Evolutionary conservation across 2,797 vertebrate genomes (phyloP).

Genomic region (Eulemur albifrons): DNA sequence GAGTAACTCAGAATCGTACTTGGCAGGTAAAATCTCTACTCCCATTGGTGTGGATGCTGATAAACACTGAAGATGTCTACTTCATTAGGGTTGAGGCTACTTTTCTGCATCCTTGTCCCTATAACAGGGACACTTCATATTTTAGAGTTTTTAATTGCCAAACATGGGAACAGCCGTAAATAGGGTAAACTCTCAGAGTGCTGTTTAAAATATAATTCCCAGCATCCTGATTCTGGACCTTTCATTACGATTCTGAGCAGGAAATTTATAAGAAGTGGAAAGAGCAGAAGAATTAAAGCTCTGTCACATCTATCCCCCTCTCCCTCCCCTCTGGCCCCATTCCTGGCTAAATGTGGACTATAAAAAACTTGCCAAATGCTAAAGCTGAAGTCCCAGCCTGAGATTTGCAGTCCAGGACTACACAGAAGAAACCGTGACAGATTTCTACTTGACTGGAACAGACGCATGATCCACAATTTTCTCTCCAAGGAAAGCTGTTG

Average conservation of each 20-base stretch:
- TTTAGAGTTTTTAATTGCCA: constrained; percentile 17
- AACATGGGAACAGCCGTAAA: neutral
- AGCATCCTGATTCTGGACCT: neutral
- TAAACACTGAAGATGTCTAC: neutral
- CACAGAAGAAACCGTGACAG: neutral
- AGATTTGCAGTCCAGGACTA: neutral
- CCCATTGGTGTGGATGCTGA: neutral
- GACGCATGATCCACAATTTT: neutral
- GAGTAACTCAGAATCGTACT: neutral
- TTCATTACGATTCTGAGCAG: neutral
- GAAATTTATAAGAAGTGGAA: constrained; percentile 5
- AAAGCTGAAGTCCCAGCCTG: neutral
- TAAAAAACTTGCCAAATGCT: neutral
- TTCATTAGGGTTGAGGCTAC: neutral
- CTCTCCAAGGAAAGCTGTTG: neutral
- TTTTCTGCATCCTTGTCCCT: neutral
- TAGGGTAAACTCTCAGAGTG: neutral
- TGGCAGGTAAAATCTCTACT: neutral
- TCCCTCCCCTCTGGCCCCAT: rapidly evolving
- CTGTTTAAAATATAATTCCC: neutral
- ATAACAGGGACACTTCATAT: neutral
- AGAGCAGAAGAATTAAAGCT: neutral
- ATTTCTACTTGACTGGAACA: neutral
- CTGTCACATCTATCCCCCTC: neutral
- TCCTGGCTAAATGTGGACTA: neutral